A percentile compares a stretch with the other conserved stretches of the same genome.
These are phyloP conservation scores for Cinara cedri DNA, from an alignment of 2,888 invertebrate genomes.

Conservation along the genomic window DNA sequence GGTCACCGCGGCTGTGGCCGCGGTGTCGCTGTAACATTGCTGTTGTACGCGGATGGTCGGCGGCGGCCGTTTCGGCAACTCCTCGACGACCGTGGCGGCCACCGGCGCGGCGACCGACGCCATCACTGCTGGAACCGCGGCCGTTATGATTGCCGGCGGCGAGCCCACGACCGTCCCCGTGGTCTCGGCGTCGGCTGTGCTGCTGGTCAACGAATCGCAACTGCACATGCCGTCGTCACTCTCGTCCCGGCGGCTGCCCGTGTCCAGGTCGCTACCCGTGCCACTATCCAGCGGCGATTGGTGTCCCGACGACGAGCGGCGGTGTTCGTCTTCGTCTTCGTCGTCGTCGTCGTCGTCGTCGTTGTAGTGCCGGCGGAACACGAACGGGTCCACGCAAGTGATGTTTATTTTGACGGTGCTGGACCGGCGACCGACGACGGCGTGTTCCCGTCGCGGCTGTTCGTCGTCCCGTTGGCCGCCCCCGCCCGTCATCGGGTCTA, in stretches of 20 bases:
- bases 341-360: slow-evolving; percentile 52
- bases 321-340: slow-evolving; percentile 53
- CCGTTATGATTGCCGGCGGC: neutral
- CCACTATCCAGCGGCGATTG: slow-evolving; percentile 84
- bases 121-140: slow-evolving; percentile 63
- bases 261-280: slow-evolving; percentile 82
- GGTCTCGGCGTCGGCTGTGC: slow-evolving; percentile 65
- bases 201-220: slow-evolving; percentile 81
- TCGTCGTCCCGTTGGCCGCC: slow-evolving; percentile 21
- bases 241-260: slow-evolving; percentile 67
- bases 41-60: slow-evolving; percentile 65
- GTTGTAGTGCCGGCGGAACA: slow-evolving; percentile 58
- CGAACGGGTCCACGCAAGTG: slow-evolving; percentile 60
- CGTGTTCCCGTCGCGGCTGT: slow-evolving; percentile 8
- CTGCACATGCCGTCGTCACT: slow-evolving; percentile 75
- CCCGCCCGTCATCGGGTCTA: slow-evolving; percentile 53
- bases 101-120: neutral
- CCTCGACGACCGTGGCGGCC: neutral
- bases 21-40: slow-evolving; percentile 70
- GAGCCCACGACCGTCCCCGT: slow-evolving; percentile 59
- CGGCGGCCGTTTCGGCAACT: slow-evolving; percentile 11
- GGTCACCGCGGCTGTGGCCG: slow-evolving; percentile 65
- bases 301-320: slow-evolving; percentile 70
- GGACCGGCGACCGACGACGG: slow-evolving; percentile 53
- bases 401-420: slow-evolving; percentile 68